Evolutionary conservation across 2,888 invertebrate genomes (phyloP).

Genomic region (Brachyopa scutellaris): DNA sequence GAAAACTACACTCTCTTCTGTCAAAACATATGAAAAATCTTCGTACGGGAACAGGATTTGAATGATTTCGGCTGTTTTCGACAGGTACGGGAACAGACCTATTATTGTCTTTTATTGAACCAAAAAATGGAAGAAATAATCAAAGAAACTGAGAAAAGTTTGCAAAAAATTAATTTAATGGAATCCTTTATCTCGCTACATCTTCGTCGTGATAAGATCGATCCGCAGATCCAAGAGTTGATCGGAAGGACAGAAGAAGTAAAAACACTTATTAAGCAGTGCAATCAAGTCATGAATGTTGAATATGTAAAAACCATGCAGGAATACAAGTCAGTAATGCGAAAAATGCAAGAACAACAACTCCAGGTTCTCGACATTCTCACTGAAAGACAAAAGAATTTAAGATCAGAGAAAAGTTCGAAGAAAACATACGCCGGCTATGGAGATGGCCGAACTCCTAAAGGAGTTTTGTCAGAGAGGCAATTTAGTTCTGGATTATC

Average conservation of each 20-base stretch:
- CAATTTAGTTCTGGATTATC: conserved; percentile 72
- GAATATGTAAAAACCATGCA: conserved; percentile 61
- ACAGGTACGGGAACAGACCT: no score
- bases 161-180: conserved; percentile 70
- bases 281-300: conserved; percentile 67
- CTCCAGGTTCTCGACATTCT: conserved; percentile 56
- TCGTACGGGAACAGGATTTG: no score
- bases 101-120: no score
- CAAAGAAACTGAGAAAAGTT: conserved; percentile 8
- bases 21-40: no score
- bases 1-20: no score
- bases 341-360: conserved; percentile 74
- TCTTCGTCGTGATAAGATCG: conserved; percentile 73
- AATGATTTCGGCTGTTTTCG: no score
- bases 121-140: conserved; percentile 48
- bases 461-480: conserved; percentile 58
- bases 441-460: conserved; percentile 10
- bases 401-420: not conserved
- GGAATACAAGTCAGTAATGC: conserved; percentile 72
- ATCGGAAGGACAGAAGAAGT: conserved; percentile 59
- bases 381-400: conserved; percentile 1
- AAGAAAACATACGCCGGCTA: not conserved
- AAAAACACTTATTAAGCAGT: conserved; percentile 62
- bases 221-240: conserved; percentile 60
- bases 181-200: conserved; percentile 74